Base-by-base conservation (phyloP, 35 echinoderm and acorn worm genomes). In the Stichopus chloronotus region DNA sequence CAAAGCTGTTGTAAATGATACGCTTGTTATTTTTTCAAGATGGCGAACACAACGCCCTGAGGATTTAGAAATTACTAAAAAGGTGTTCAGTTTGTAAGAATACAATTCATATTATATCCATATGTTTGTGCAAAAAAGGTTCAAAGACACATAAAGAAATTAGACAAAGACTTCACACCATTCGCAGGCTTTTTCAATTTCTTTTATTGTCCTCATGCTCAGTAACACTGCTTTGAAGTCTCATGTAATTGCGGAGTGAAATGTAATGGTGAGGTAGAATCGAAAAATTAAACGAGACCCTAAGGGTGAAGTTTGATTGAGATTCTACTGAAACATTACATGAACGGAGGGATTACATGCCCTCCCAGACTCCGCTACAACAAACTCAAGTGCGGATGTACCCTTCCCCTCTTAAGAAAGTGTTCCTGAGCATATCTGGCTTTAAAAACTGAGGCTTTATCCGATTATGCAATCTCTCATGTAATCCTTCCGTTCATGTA, bases 271-370 rank as follows among this genome's bases (percentile, higher is more conserved):
- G 65, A 71, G 4, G 65, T 71, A 77, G 72, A 77, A 77, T 77
- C 72, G 72, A 77, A 77, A 77, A 77, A 77, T 77, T 4, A 77
- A 77, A 77, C 72, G 0, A 77, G 72, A 77, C 8, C 72, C 72
- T 77, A 77, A 77, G 72, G 72, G 72, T 77, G 72, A 77, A 77
- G 72, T 77, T 77, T 77, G 72, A 77, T 77, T 77, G 72, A 77
- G 72, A 77, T 77, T 77, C 72, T 77, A 5, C 72, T 77, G 72
- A 77, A 9, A 11, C 72, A 77, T 77, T 77, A 77, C 72, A 19
- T 77, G 72, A 77, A 77, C 72, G 72, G 72, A 77, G 72, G 3
- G 72, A 77, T 77, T 77, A 77, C 72, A 77, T 77, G 72, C 72
- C 17, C 72, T 77, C 72, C 72, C 72, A 77, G 9, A 77, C 72